Base-by-base conservation (phyloP, 1,140 invertebrate species). In the Diploscapter pachys region DNA sequence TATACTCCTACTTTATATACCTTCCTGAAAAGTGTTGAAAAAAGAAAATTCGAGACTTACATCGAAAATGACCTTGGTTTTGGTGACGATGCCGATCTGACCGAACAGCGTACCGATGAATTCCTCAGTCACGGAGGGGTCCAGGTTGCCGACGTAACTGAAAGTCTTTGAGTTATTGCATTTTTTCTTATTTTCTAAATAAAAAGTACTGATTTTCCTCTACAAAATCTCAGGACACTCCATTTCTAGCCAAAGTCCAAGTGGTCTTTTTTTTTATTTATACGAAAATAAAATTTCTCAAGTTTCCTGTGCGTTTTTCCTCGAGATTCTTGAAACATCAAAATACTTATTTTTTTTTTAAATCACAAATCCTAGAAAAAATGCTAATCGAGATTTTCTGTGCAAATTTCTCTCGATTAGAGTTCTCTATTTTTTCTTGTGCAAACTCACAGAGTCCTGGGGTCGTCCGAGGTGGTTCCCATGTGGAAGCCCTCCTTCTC, bases 11-110 rank as follows among this genome's bases (percentile, higher is more conserved):
- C 31, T 31, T 31, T 31, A 31, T 31, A 31, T 31, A 31, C 31
- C 31, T 70, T 70, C 49, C 13, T 55, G 50, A 31, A 57, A 57
- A 3, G 4, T 8, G 13, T 6, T 56, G 31, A 8, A 5, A 51
- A 69, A 49, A 31, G 31, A 31, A 31, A 31, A 31, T 31, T 50
- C 51, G 70, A 66, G 73, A 81, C 88, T 88, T 88, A 91, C 90
- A 88, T 91, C 96, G 67, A 94, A 91, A 82, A 98, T 98, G 74
- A 99, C 96, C 90, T 99, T 98, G 88, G 95, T 98, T 82, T 93
- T 94, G 88, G 95, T 95, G 64, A 98, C 93, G 77, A 91, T 90
- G 76, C 96, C 96, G 86, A 97, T 96, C 89, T 95, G 93, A 78
- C 92, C 91, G 88, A 98, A 98, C 70, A 98, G 89, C 65, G 93